These are phyloP conservation scores for Patagioenas fasciata DNA, from an alignment of 2,113 vertebrate species.

Conservation along the genomic window DNA sequence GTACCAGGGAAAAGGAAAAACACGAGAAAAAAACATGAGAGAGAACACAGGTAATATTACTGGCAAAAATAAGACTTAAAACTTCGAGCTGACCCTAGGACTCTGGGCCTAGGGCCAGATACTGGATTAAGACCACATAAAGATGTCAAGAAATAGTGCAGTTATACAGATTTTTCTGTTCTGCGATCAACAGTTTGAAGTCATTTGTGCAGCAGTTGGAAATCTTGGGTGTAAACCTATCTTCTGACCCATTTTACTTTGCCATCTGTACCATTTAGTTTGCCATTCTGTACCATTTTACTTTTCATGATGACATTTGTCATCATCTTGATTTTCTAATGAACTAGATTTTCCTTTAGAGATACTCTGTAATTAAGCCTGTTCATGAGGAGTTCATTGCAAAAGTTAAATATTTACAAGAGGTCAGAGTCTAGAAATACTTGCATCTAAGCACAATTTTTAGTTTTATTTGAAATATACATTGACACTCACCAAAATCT, in stretches of 20 bases:
- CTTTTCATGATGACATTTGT: neutral
- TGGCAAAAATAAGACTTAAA: neutral
- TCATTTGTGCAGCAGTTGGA: neutral
- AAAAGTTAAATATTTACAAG: neutral
- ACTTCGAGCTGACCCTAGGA: neutral
- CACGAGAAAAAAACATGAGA: neutral
- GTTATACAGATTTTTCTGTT: neutral
- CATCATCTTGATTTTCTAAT: neutral
- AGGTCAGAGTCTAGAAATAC: neutral
- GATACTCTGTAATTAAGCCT: neutral
- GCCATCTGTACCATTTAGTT: neutral
- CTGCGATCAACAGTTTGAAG: neutral
- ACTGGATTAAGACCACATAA: neutral
- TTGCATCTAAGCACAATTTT: neutral
- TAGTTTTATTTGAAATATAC: neutral
- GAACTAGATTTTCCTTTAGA: neutral
- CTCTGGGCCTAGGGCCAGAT: neutral
- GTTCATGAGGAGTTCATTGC: neutral
- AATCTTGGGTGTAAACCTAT: neutral
- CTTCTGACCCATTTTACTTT: neutral
- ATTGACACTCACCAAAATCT: neutral
- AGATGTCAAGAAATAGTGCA: neutral
- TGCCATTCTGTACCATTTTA: neutral
- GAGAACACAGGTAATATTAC: neutral
- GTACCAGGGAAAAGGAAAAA: neutral